Percentiles rank a stretch among this genome's conserved stretches.
phyloP scores from a whole-genome alignment of 2,113 vertebrate genomes.

The Bubo scandiacus region DNA sequence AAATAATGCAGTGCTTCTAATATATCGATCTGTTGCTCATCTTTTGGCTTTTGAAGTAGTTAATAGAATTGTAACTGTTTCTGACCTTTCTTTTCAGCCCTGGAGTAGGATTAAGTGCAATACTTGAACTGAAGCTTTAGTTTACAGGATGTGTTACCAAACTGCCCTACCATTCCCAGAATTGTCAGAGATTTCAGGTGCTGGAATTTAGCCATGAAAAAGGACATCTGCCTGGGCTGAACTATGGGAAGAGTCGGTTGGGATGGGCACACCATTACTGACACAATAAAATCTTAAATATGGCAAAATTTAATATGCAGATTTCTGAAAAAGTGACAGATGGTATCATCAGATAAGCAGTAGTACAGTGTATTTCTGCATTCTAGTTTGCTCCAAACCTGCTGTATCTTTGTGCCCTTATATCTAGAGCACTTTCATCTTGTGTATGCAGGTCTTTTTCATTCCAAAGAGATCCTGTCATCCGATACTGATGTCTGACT shows the following conservation, averaged over 20 bases:
- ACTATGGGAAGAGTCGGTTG: too few relatives aligned
- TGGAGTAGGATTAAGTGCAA: neutral
- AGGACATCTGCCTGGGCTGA: neutral
- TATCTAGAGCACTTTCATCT: neutral
- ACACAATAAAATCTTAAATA: neutral
- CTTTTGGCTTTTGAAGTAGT: neutral
- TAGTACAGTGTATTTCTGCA: neutral
- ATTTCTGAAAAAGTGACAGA: neutral
- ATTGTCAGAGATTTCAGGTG: neutral
- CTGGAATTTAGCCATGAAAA: neutral
- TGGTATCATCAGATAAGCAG: neutral
- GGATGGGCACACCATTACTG: fast-evolving
- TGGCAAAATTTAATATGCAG: neutral
- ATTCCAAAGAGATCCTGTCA: neutral
- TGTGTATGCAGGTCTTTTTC: neutral
- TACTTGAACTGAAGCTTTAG: neutral
- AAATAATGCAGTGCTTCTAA: neutral
- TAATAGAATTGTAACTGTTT: neutral
- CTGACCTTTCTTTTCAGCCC: neutral
- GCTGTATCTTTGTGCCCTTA: neutral
- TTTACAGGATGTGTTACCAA: neutral
- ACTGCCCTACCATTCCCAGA: neutral
- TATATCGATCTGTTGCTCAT: fast-evolving
- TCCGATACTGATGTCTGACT: neutral
- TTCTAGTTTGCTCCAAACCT: neutral